Percentiles rank a stretch among this genome's conserved stretches.
Conservation (phyloP, 2,888 invertebrate species). For the Colletes collaris region DNA sequence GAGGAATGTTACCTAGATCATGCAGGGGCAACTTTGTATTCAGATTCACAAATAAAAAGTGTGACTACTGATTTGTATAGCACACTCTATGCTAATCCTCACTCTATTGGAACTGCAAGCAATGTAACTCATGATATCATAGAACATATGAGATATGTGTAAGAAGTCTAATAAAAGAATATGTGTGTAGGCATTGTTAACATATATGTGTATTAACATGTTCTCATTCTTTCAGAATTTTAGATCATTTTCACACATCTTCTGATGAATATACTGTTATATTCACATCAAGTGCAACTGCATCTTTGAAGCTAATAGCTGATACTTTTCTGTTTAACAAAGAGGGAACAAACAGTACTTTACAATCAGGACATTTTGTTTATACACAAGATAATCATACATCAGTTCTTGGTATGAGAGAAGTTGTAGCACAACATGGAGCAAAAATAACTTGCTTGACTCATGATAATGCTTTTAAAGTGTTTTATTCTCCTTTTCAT, state of each 20-base stretch:
- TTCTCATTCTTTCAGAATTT: constrained; percentile 84
- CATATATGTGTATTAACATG: not conserved
- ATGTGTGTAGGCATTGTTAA: not conserved
- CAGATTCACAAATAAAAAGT: constrained; percentile 88
- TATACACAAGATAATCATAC: constrained; percentile 97
- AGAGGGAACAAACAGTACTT: constrained; percentile 27
- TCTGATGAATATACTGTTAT: constrained; percentile 92
- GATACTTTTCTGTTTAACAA: constrained; percentile 89
- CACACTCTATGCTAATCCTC: constrained; percentile 96
- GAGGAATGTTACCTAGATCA: constrained; percentile 94
- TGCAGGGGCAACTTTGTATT: constrained; percentile 93
- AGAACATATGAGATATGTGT: constrained; percentile 92
- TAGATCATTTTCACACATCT: constrained; percentile 93
- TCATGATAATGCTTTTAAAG: constrained; percentile 85
- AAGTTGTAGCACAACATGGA: constrained; percentile 86
- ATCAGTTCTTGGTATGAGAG: constrained; percentile 96
- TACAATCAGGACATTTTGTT: constrained; percentile 87
- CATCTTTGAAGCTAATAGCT: constrained; percentile 91
- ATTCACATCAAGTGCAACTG: constrained; percentile 98
- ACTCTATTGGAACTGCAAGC: constrained; percentile 89
- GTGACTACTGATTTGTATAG: constrained; percentile 87
- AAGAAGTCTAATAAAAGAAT: constrained; percentile 61
- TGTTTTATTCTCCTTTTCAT: constrained; percentile 77
- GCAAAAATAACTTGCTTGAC: constrained; percentile 85
- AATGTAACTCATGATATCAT: constrained; percentile 92